phyloP scores from a whole-genome alignment of 2,888 invertebrate genomes.

The Prosapia bicincta region DNA sequence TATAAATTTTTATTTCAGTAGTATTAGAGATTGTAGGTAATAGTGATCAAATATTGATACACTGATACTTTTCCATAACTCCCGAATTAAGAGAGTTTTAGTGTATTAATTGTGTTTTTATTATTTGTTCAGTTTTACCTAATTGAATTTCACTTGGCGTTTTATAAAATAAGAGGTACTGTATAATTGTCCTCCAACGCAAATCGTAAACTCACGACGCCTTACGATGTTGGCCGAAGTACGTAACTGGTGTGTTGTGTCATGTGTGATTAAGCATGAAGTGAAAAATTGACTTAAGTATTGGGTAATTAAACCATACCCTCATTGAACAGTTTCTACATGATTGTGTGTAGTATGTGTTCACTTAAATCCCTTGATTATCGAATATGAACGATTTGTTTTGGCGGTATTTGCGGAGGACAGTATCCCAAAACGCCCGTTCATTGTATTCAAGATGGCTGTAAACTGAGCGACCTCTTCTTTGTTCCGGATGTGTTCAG shows the following conservation, averaged over 20 bases:
- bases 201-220: slow-evolving; percentile 3
- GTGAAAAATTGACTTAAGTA: slow-evolving; percentile 11
- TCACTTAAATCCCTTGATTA: slow-evolving; percentile 6
- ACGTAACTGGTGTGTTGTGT: slow-evolving; percentile 15
- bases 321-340: slow-evolving; percentile 4
- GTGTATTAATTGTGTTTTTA: no score
- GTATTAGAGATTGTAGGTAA: no score
- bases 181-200: background rate
- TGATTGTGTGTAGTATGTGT: slow-evolving; percentile 3
- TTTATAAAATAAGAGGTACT: no score
- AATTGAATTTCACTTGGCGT: no score
- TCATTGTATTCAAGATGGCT: slow-evolving; percentile 61
- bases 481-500: slow-evolving; percentile 60
- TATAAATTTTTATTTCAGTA: no score
- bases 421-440: slow-evolving; percentile 24
- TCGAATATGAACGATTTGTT: slow-evolving; percentile 3
- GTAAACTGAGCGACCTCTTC: slow-evolving; percentile 63
- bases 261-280: slow-evolving; percentile 13
- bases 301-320: slow-evolving; percentile 13
- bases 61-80: no score
- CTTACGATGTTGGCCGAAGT: slow-evolving; percentile 9
- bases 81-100: no score
- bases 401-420: slow-evolving; percentile 21
- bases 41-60: no score
- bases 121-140: no score